phyloP scores from a whole-genome alignment of 2,888 invertebrate genomes.

The Alentia gelatinosa region DNA sequence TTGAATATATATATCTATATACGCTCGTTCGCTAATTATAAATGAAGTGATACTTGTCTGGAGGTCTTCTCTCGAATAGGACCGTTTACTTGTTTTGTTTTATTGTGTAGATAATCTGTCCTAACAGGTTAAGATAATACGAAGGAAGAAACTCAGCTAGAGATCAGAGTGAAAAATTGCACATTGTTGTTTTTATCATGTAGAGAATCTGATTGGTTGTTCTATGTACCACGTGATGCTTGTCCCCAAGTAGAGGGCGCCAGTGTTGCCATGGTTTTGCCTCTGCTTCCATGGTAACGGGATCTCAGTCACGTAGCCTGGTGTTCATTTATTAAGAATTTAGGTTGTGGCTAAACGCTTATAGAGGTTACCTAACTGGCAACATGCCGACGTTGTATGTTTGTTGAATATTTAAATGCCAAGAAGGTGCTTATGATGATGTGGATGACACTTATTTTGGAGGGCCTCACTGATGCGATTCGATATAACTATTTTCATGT shows the following conservation, averaged over 20 bases:
- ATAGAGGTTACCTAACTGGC: neutral
- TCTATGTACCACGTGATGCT: neutral
- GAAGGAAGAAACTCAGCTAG: neutral
- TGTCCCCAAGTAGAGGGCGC: neutral
- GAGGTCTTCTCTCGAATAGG: neutral
- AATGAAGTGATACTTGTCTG: neutral
- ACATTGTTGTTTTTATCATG: neutral
- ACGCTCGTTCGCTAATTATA: too few species aligned
- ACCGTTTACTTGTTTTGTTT: neutral
- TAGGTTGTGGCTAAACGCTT: neutral
- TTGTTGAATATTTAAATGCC: slow-evolving; percentile 24
- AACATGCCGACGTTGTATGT: neutral
- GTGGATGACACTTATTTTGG: too few species aligned
- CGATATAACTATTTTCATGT: too few species aligned
- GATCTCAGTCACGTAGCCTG: neutral
- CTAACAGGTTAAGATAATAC: neutral
- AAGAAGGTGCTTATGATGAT: slow-evolving; percentile 27
- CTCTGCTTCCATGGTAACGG: neutral
- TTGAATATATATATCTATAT: neutral
- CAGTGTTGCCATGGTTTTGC: neutral
- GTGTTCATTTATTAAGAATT: neutral
- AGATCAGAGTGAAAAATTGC: neutral
- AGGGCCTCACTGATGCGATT: too few species aligned
- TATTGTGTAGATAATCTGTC: neutral
- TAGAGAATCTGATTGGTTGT: neutral